A percentile compares a stretch with the other conserved stretches of the same genome.
phyloP scores from a whole-genome alignment of 2,113 vertebrate genomes.

The Stictonetta naevosa region DNA sequence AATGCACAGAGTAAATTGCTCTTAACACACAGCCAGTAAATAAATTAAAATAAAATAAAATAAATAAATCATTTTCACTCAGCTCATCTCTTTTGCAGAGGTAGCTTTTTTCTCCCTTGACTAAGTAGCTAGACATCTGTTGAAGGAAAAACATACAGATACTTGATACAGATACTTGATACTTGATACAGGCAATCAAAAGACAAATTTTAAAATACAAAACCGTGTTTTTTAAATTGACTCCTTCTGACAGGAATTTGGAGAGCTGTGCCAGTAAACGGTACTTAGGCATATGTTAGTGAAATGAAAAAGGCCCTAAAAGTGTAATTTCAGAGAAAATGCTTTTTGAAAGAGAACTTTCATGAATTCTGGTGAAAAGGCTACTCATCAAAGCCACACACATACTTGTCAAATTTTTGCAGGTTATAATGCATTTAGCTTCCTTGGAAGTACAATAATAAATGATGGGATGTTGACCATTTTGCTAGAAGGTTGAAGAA shows the following conservation, averaged over 20 bases:
- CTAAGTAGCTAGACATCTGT: slow-evolving; percentile 16
- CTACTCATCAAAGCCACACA: not conserved
- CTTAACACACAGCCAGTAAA: not conserved
- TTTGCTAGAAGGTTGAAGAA: not conserved
- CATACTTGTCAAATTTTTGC: not conserved
- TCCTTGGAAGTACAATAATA: not conserved
- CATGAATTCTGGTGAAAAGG: not conserved
- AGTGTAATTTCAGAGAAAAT: not conserved
- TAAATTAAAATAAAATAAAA: not conserved
- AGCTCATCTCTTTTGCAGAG: slow-evolving; percentile 32
- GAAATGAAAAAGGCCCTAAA: slow-evolving; percentile 3
- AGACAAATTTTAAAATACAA: not conserved
- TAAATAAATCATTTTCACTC: not conserved
- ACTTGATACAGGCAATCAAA: slow-evolving; percentile 41
- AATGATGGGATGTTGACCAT: not conserved
- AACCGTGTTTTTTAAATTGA: not conserved
- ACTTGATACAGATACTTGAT: no score
- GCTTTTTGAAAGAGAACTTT: not conserved
- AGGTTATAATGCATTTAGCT: not conserved
- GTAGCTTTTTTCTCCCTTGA: not conserved
- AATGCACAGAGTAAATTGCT: not conserved
- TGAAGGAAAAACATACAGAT: slow-evolving; percentile 38
- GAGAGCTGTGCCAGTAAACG: not conserved
- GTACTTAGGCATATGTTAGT: not conserved
- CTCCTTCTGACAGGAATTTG: not conserved